Base-by-base conservation (phyloP, 1,140 invertebrate genomes). In the Ditylenchus dipsaci region DNA sequence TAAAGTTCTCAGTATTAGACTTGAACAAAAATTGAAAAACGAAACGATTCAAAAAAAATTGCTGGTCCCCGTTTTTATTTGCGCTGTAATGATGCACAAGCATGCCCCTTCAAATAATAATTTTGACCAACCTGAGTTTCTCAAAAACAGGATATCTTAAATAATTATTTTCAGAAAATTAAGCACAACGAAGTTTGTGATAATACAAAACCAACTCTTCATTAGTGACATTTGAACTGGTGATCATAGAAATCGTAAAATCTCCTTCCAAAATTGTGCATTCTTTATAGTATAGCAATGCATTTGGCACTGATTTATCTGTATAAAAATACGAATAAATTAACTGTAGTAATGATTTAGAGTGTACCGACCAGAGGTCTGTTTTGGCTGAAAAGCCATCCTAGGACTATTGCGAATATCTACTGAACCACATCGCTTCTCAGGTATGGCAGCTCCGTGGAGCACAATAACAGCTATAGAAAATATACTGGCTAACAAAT, bases 181-280 rank as follows among this genome's bases (percentile, higher is more conserved):
- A 45, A 53, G 15, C n/a, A 17, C n/a, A 23, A 53, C 8, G 19
- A 56, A 49, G 47, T 23, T 9, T 1, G n/a, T n/a, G n/a, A n/a
- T n/a, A n/a, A n/a, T n/a, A 26, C 17, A 23, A 33, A 60, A 62
- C 15, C 13, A 47, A 68, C 19, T 8, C 23, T 3, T 53, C 49
- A 53, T 53, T 26, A 8, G 49, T 53, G 49, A 53, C 23, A 26
- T 53, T 53, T 3, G n/a, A 21, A 21, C 23, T 19, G 15, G 49
- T 53, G 17, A 82, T 73, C 72, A 82, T 76, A 13, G 79, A 81
- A 27, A 82, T 69, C 5, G 69, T 64, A 60, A 82, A 72, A 27
- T 83, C 80, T 11, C 80, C 80, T 64, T 82, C 80, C 29, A 82
- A n/a, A 15, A 82, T 78, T 1, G 81, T 83, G 61, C 80, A 82